These are phyloP conservation scores for Triplophysa rosa DNA, from an alignment of 2,113 vertebrate species.

Conservation along the genomic window DNA sequence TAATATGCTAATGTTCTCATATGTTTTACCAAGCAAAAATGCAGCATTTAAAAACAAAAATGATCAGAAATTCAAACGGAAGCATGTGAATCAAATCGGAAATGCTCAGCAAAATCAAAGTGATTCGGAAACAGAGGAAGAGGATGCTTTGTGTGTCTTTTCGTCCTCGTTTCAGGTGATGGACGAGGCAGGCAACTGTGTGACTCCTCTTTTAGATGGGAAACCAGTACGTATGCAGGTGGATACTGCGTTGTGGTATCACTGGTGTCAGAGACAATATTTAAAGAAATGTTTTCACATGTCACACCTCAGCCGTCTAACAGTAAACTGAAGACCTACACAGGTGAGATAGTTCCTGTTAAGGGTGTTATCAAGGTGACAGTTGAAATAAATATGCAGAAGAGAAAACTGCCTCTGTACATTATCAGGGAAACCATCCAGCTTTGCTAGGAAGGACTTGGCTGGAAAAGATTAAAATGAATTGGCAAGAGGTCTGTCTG, in stretches of 20 bases:
- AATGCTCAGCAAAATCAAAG: no score
- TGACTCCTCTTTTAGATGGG: background rate
- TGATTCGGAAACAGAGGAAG: background rate
- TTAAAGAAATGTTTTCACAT: background rate
- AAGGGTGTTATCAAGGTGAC: background rate
- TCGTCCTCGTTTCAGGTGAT: background rate
- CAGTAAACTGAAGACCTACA: background rate
- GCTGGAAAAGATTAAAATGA: background rate
- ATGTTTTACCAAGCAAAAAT: no score
- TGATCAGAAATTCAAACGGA: no score
- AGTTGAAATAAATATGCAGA: background rate
- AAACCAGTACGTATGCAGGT: no score
- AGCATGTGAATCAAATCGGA: no score
- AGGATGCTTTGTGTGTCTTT: background rate
- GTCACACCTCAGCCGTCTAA: background rate
- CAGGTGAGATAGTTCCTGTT: conserved; percentile 1
- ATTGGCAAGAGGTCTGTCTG: background rate
- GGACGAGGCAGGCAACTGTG: background rate
- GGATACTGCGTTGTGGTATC: no score
- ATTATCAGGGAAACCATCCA: background rate
- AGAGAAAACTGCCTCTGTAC: background rate
- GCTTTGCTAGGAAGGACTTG: background rate
- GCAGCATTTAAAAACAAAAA: no score
- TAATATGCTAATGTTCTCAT: no score
- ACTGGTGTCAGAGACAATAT: background rate